phyloP scores from a whole-genome alignment of 1,140 invertebrate species.

The Drosophila kepulauana region DNA sequence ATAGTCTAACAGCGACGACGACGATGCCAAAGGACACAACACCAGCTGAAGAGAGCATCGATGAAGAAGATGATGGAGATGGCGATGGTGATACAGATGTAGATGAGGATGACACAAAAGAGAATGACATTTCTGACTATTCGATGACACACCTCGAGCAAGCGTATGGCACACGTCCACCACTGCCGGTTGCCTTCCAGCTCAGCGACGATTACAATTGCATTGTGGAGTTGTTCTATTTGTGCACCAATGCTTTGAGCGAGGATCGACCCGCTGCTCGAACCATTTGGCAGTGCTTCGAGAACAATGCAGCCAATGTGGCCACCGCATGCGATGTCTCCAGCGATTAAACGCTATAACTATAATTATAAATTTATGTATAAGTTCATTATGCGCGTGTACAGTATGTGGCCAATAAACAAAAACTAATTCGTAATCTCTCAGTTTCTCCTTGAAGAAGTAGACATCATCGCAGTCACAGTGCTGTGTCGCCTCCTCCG shows the following conservation, averaged over 20 bases:
- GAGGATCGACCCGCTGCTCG: conserved; percentile 88
- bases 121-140: conserved; percentile 46
- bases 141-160: conserved; percentile 47
- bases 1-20: background rate
- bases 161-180: conserved; percentile 88
- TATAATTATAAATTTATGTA: background rate
- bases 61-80: conserved; percentile 1
- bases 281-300: conserved; percentile 68
- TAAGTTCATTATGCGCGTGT: conserved; percentile 1
- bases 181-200: conserved; percentile 88
- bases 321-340: conserved; percentile 1
- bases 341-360: conserved; percentile 31
- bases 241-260: conserved; percentile 89
- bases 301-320: conserved; percentile 60
- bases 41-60: conserved; percentile 13
- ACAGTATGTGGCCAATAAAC: background rate
- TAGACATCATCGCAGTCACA: conserved; percentile 66
- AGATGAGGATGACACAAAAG: conserved; percentile 44
- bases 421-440: background rate
- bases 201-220: conserved; percentile 87
- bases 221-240: conserved; percentile 89
- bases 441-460: conserved; percentile 68
- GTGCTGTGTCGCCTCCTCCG: conserved; percentile 44
- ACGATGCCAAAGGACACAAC: background rate
- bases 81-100: conserved; percentile 4